Evolutionary conservation across 2,888 invertebrate genomes (phyloP).

Genomic region (Callosobruchus maculatus): DNA sequence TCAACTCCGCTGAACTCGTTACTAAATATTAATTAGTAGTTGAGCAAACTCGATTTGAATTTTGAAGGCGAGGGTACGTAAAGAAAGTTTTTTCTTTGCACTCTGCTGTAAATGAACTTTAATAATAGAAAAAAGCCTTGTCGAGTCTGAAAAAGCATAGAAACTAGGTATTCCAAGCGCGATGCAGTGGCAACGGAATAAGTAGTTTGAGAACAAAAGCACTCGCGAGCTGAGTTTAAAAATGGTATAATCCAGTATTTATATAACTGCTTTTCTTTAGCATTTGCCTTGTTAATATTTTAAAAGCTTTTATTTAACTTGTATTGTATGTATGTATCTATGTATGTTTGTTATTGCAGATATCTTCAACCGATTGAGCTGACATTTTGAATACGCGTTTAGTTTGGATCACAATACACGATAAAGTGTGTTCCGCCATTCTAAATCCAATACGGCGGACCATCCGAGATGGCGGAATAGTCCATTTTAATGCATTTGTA

Average conservation of each 20-base stretch:
- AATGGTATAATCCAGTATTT: not conserved
- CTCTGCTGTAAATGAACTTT: not conserved
- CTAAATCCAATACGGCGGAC: too few species aligned
- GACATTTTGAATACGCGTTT: too few species aligned
- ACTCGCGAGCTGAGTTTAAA: not conserved
- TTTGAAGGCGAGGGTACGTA: not conserved
- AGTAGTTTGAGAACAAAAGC: not conserved
- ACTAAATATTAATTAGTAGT: not conserved
- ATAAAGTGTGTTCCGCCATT: too few species aligned
- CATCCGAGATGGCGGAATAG: too few species aligned
- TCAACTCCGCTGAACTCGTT: not conserved
- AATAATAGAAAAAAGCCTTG: not conserved
- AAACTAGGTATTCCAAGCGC: not conserved
- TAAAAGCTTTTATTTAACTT: too few species aligned
- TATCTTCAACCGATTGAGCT: too few species aligned
- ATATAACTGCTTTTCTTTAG: too few species aligned
- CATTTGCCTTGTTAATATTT: too few species aligned
- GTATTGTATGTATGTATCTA: too few species aligned
- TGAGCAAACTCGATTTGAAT: not conserved
- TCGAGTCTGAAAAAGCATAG: not conserved
- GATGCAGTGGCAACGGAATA: not conserved
- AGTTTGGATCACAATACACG: too few species aligned
- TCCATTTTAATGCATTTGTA: too few species aligned
- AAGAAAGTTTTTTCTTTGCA: not conserved
- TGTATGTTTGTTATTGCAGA: too few species aligned